Percentiles rank a stretch among this genome's conserved stretches.
phyloP scores from a whole-genome alignment of 2,113 vertebrate genomes.

The Pipra filicauda region DNA sequence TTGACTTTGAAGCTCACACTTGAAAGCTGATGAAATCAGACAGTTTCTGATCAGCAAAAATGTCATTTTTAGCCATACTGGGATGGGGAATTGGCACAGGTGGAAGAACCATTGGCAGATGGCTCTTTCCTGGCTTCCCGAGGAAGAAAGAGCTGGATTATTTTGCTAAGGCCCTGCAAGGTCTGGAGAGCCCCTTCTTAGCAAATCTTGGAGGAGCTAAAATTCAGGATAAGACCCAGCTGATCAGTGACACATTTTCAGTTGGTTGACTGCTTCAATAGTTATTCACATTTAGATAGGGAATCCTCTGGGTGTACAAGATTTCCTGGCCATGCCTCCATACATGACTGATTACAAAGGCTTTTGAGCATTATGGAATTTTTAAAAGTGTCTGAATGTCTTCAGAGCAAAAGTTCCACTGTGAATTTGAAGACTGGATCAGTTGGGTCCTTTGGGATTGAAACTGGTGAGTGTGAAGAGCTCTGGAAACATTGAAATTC shows the following conservation, averaged over 20 bases:
- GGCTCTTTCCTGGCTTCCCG: slow-evolving; percentile 77
- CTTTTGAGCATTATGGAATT: not conserved
- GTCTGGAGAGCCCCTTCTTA: slow-evolving; percentile 81
- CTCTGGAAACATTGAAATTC: not conserved
- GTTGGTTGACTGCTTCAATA: not conserved
- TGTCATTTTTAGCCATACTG: not conserved
- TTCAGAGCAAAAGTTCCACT: not conserved
- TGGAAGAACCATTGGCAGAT: fast-evolving
- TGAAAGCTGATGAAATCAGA: not conserved
- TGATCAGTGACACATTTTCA: not conserved
- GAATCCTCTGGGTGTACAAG: not conserved
- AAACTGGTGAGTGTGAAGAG: not conserved
- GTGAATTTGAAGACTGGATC: not conserved
- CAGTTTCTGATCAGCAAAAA: not conserved
- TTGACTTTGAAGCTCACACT: not conserved
- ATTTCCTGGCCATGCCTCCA: not conserved
- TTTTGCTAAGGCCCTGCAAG: slow-evolving; percentile 88
- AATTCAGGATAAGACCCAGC: not conserved
- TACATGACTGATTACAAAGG: not conserved
- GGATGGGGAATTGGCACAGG: not conserved
- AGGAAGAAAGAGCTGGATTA: slow-evolving; percentile 91
- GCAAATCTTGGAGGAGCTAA: slow-evolving; percentile 81
- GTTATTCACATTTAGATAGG: not conserved
- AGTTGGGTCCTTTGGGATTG: not conserved
- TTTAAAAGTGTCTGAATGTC: not conserved